Evolutionary conservation across 2,888 invertebrate genomes (phyloP), one percentile per base, ranked within the genome.

Genomic region (Dilophus febrilis): DNA sequence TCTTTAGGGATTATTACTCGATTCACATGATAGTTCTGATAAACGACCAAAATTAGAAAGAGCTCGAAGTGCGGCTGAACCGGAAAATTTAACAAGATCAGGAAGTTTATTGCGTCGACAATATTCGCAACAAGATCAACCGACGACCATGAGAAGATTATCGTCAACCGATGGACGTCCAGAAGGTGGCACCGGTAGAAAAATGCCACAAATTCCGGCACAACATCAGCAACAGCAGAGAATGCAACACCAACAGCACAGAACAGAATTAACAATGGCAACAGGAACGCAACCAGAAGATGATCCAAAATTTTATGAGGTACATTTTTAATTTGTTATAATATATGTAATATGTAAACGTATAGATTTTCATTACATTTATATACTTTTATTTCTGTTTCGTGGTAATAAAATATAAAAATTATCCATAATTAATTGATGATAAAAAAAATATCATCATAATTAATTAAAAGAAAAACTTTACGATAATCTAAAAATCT

Each of bases 41-140:
- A 87, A 87, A 62, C 70, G 86, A 56, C 87, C 86, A 38, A 87
- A 87, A 59, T 64, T 87, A 51, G 87, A 87, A 58, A 64, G 86
- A 43, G 84, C 86, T 12, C 83, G 84, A 54, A 85, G 84, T 53
- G 85, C 86, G 14, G 84, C 84, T 34, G 86, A 87, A 56, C 85
- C 86, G 57, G 85, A 86, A 59, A 84, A 85, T 30, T 56, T 77
- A 47, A 83, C 82, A 56, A 70, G 82, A 48, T 71, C 81, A 16
- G 76, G 80, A 38, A 83, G 83, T 57, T 71, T 72, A 46, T 64
- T 87, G 46, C 70, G 83, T 40, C 72, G 88, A 35, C 88, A 88
- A 60, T 87, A 82, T 62, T 86, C 86, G 44, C 87, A 87, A 58
- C 84, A 85, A 60, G 82, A 83, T 53, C 70, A 71, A 56, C 56